Conservation (phyloP, 53 echinoderm and acorn worm species). For the Zoroaster sp. region DNA sequence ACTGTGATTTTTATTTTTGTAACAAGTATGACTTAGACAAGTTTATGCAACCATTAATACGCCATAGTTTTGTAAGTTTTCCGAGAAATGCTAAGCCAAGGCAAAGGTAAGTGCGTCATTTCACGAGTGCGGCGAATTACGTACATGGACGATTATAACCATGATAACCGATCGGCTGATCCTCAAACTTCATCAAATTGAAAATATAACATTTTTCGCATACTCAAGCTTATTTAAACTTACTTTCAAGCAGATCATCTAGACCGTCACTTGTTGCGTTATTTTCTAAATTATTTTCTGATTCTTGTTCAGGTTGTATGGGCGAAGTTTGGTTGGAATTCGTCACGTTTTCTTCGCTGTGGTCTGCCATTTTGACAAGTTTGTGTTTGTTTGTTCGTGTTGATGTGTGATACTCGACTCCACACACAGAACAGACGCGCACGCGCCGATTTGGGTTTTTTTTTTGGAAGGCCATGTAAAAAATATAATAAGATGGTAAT, state of each 20-base stretch:
- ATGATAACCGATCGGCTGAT: background rate
- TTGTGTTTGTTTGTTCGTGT: background rate
- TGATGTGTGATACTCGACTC: background rate
- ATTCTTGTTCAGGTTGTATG: background rate
- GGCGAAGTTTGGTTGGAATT: background rate
- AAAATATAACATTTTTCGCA: background rate
- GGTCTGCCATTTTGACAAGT: constrained; percentile 39
- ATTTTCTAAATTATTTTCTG: background rate
- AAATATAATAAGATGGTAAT: no score
- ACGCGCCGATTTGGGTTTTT: background rate
- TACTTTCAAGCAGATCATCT: constrained; percentile 72
- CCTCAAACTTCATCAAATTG: background rate
- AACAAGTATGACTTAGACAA: no score
- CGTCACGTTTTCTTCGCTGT: background rate
- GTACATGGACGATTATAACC: background rate
- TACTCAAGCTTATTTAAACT: background rate
- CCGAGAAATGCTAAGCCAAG: background rate
- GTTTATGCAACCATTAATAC: no score
- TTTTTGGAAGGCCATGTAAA: no score
- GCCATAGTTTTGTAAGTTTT: background rate
- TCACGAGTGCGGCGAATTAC: background rate
- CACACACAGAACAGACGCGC: background rate
- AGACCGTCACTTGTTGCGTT: constrained; percentile 12
- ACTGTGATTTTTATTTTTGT: no score
- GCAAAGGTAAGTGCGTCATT: background rate